These are phyloP conservation scores for Chaenogobius annularis DNA, from an alignment of 2,113 vertebrate species.

Conservation along the genomic window DNA sequence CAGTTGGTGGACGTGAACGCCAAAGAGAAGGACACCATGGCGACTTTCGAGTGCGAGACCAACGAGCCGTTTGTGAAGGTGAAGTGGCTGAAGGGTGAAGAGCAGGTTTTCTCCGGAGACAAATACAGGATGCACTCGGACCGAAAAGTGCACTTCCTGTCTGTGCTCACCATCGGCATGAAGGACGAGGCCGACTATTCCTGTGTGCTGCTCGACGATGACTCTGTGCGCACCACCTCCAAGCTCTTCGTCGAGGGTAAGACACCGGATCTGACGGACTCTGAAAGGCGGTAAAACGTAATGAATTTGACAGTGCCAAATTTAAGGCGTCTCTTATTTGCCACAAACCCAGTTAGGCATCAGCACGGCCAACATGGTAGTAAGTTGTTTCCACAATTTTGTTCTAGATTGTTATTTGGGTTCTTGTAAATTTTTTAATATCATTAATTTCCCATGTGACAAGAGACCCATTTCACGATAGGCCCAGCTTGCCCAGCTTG, in stretches of 20 bases:
- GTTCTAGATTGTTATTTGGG: too few species aligned
- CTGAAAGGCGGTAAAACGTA: too few species aligned
- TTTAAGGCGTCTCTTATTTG: too few species aligned
- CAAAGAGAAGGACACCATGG: conserved; percentile 93
- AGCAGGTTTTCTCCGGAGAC: conserved; percentile 87
- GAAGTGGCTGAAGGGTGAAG: conserved; percentile 90
- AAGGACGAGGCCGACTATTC: conserved; percentile 87
- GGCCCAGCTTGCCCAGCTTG: too few species aligned
- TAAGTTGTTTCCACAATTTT: too few species aligned
- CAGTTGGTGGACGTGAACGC: conserved; percentile 83
- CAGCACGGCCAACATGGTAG: too few species aligned
- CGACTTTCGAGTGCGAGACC: conserved; percentile 98
- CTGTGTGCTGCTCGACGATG: conserved; percentile 85
- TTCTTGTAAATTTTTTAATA: too few species aligned
- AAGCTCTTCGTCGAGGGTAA: conserved; percentile 92
- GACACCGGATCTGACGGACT: too few species aligned
- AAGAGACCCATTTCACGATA: too few species aligned
- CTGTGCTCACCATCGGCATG: conserved; percentile 83
- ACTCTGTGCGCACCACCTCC: conserved; percentile 85
- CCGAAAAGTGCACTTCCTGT: conserved; percentile 95
- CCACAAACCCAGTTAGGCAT: too few species aligned
- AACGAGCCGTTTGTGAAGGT: conserved; percentile 98
- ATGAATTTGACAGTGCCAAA: too few species aligned
- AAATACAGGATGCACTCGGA: conserved; percentile 98
- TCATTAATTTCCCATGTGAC: too few species aligned